Conservation (phyloP, 2,113 vertebrate species). For the Amia ocellicauda region DNA sequence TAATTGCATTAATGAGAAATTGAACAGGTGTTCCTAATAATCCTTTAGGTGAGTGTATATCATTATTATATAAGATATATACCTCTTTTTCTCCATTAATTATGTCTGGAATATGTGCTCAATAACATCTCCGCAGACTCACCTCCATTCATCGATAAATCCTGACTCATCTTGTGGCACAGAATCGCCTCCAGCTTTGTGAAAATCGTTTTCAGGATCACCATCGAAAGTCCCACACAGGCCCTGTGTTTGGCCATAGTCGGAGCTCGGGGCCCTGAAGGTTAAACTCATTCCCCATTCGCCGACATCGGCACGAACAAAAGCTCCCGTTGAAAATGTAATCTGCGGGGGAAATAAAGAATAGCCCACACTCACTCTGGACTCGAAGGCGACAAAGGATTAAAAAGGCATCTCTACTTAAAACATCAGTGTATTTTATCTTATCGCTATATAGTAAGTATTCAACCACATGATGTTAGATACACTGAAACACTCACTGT, state of each 20-base stretch:
- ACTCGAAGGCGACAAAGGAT: no score
- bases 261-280: conserved; percentile 70
- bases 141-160: conserved; percentile 86
- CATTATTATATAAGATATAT: no score
- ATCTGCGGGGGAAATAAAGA: conserved; percentile 54
- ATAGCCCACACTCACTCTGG: conserved; percentile 59
- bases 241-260: conserved; percentile 74
- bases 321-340: conserved; percentile 80
- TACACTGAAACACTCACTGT: conserved; percentile 85
- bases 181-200: conserved; percentile 55
- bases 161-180: conserved; percentile 36
- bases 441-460: no score
- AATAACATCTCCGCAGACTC: conserved; percentile 26
- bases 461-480: no score
- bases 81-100: no score
- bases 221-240: conserved; percentile 86
- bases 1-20: no score
- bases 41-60: no score
- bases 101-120: no score
- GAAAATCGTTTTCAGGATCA: conserved; percentile 75
- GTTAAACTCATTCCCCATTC: conserved; percentile 89
- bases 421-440: no score
- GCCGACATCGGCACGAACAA: conserved; percentile 80
- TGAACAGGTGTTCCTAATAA: no score
- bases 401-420: no score